A percentile compares a stretch with the other conserved stretches of the same genome.
Evolutionary conservation across 2,113 vertebrate genomes (phyloP).

Genomic region (Ginglymostoma cirratum): DNA sequence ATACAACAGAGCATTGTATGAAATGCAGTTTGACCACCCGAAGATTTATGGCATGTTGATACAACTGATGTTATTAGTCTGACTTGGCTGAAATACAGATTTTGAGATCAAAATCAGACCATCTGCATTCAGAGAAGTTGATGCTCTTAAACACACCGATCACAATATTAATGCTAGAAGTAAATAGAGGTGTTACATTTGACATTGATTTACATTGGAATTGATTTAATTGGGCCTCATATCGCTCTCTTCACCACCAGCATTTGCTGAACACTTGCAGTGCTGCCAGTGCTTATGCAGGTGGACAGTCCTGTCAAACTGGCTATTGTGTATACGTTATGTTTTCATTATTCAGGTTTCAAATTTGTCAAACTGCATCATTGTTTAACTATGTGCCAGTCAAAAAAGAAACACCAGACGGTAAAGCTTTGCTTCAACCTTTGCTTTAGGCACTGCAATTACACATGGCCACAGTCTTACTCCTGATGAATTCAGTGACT

Average conservation of each 20-base stretch:
- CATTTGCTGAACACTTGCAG: constrained; percentile 73
- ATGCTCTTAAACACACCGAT: constrained; percentile 76
- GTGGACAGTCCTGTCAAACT: constrained; percentile 70
- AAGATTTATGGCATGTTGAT: constrained; percentile 73
- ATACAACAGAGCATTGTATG: constrained; percentile 61
- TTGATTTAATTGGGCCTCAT: constrained; percentile 67
- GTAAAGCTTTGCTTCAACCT: constrained; percentile 62
- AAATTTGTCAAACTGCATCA: constrained; percentile 94
- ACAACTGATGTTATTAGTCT: constrained; percentile 52
- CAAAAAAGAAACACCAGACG: constrained; percentile 76
- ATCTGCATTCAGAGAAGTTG: constrained; percentile 75
- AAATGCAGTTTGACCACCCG: constrained; percentile 53
- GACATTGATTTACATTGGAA: constrained; percentile 73
- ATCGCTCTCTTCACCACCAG: constrained; percentile 65
- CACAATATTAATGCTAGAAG: constrained; percentile 76
- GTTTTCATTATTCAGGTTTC: constrained; percentile 84
- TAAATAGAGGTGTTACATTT: constrained; percentile 76
- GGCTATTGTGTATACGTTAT: constrained; percentile 77
- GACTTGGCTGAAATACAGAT: constrained; percentile 56
- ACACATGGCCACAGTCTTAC: constrained; percentile 59
- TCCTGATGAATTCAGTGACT: constrained; percentile 49
- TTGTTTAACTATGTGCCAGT: constrained; percentile 83
- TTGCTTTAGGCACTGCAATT: constrained; percentile 71
- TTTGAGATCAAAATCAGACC: constrained; percentile 61
- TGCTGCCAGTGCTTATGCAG: constrained; percentile 63